Conservation (phyloP, 2,797 vertebrate species). For the Neosalanx taihuensis region DNA sequence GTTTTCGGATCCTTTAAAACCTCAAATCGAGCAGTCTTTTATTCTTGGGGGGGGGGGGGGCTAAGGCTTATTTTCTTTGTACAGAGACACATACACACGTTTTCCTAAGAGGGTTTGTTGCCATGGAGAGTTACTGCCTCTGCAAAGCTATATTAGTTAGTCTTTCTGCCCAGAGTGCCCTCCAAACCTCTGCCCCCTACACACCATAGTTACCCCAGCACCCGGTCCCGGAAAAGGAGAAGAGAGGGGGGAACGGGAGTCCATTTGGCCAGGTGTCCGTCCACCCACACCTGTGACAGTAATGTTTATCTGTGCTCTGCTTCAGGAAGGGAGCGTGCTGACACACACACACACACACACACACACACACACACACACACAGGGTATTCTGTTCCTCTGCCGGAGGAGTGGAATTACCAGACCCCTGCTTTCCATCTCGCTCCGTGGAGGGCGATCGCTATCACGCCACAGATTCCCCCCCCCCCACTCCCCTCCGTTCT, state of each 20-base stretch:
- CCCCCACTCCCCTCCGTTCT: too few relatives aligned
- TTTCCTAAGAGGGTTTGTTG: conserved; percentile 38
- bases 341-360: neutral
- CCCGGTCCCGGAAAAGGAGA: neutral
- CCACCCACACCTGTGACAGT: conserved; percentile 2
- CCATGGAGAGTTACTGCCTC: conserved; percentile 19
- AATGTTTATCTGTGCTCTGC: neutral
- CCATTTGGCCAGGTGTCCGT: neutral
- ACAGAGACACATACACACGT: neutral
- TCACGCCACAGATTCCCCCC: neutral
- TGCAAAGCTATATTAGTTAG: conserved; percentile 45
- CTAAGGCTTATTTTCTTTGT: too few relatives aligned
- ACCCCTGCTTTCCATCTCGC: conserved; percentile 60
- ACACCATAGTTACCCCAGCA: neutral
- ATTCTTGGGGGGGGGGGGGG: too few relatives aligned
- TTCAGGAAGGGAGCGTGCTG: neutral
- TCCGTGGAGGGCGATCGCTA: conserved; percentile 28
- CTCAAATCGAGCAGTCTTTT: too few relatives aligned
- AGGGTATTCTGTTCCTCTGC: conserved; percentile 10
- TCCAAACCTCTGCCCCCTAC: neutral
- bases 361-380: conserved; percentile 9
- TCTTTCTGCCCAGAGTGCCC: conserved; percentile 23
- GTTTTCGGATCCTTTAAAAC: too few relatives aligned
- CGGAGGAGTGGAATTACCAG: conserved; percentile 60
- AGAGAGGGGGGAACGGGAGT: too few relatives aligned